Evolutionary conservation across 2,113 vertebrate species (phyloP).

Genomic region (Ivindomyrus marchei): DNA sequence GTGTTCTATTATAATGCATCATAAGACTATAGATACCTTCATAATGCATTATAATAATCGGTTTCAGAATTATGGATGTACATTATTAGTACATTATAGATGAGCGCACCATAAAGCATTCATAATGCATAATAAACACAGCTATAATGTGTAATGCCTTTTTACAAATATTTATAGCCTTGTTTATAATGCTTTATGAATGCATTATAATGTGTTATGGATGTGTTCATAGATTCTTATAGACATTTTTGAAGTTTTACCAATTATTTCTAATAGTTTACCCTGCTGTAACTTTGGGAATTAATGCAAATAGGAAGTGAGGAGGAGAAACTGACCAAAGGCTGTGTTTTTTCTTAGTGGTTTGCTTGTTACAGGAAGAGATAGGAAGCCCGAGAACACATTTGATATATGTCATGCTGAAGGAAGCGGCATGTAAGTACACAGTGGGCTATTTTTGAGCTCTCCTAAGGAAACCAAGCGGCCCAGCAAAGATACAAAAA

Average conservation of each 20-base stretch:
- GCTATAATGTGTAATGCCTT: not conserved
- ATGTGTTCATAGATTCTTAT: not conserved
- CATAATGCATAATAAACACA: not conserved
- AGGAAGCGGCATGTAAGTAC: conserved; percentile 64
- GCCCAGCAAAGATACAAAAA: conserved; percentile 77
- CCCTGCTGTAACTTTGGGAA: conserved; percentile 40
- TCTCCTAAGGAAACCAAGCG: conserved; percentile 74
- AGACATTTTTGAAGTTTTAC: not conserved
- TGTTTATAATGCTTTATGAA: not conserved
- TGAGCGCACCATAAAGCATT: not conserved
- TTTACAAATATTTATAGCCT: not conserved
- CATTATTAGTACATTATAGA: not conserved
- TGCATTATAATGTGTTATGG: not conserved
- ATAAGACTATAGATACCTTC: not conserved
- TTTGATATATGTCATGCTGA: conserved; percentile 64
- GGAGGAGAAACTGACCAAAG: conserved; percentile 61
- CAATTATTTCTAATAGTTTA: conserved; percentile 3
- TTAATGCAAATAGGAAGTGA: conserved; percentile 68
- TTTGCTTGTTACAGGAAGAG: conserved; percentile 68
- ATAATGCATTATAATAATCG: not conserved
- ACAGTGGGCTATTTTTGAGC: conserved; percentile 78
- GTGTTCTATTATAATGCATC: not conserved
- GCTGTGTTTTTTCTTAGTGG: conserved; percentile 39
- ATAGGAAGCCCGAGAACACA: conserved; percentile 68
- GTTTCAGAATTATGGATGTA: not conserved